Evolutionary conservation across 2,113 vertebrate genomes (phyloP), one percentile per base, ranked within the genome.

Genomic region (Copsychus sechellarum): DNA sequence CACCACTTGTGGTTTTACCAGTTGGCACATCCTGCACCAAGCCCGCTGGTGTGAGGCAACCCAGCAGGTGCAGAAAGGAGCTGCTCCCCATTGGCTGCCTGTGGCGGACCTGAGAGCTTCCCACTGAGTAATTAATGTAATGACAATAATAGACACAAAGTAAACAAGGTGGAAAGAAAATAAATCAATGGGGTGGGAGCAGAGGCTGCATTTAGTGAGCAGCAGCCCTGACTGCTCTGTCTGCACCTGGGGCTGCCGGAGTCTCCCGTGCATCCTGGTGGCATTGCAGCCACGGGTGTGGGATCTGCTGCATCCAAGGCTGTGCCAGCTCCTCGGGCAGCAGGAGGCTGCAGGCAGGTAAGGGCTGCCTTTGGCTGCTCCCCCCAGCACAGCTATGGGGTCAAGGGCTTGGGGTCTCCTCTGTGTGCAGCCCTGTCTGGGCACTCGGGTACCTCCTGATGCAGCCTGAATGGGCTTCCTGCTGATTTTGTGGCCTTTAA

Each of bases 141-240:
- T 97, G 94, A 94, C 94, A 97, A 95, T 96, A 97, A 97, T 81
- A 96, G 96, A 89, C 91, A 79, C 79, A 96, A 95, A 96, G 96
- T 96, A 97, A 97, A 98, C 95, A 97, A 84, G 84, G 91, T 13
- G 61, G 67, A 81, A 86, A 56, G 47, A 71, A 82, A 76, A 60
- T 87, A 95, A 97, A 97, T 97, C 97, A 92, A 97, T 97, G 91
- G 71, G 58, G 79, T 45, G 48, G 28, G 86, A 93, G 88, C 90
- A 93, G 94, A 94, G 93, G 92, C 91, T 4, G 1, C 92, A 84
- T 70, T 96, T 47, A 57, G 80, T 28, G 11, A 42, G 73, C 76
- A 96, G 80, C 73, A 66, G 92, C n/a, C 53, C 70, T 17, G 65
- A 36, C 33, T 7, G 84, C 36, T 85, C 54, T 76, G 70, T 50